These are phyloP conservation scores for Lithodes maja DNA, from an alignment of 2,888 invertebrate genomes.

Conservation along the genomic window DNA sequence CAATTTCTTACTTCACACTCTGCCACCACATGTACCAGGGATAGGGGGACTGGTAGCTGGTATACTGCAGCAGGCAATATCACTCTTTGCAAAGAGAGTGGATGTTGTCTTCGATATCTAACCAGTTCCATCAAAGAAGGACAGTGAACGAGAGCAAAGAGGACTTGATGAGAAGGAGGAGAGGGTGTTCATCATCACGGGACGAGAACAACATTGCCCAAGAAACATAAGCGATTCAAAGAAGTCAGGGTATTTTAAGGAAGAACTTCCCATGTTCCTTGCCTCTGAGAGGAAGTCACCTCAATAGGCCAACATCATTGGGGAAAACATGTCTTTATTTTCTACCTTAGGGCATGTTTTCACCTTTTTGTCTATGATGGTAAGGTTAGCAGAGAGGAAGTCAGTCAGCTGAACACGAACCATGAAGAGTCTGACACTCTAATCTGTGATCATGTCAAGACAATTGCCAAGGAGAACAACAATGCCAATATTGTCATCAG, in stretches of 20 bases:
- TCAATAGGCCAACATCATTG: not conserved
- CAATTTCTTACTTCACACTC: too few species aligned
- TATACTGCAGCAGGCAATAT: too few species aligned
- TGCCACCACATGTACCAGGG: too few species aligned
- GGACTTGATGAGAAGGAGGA: not conserved
- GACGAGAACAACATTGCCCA: not conserved
- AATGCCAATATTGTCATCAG: not conserved
- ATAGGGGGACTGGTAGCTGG: too few species aligned
- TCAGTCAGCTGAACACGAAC: not conserved
- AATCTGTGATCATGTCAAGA: too few species aligned
- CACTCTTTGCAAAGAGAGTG: too few species aligned
- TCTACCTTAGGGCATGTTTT: conserved; percentile 6
- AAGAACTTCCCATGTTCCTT: not conserved
- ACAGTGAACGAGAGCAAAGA: not conserved
- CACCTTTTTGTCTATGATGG: not conserved
- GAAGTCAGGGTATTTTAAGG: not conserved
- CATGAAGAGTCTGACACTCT: not conserved
- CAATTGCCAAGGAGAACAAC: too few species aligned
- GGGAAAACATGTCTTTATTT: not conserved
- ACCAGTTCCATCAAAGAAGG: not conserved
- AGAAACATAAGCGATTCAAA: not conserved
- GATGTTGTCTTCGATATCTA: too few species aligned
- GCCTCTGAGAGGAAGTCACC: not conserved
- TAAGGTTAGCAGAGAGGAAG: conserved; percentile 11
- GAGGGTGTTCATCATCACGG: not conserved